Evolutionary conservation across 2,888 invertebrate species (phyloP).

Genomic region (Entomobrya multifasciata): DNA sequence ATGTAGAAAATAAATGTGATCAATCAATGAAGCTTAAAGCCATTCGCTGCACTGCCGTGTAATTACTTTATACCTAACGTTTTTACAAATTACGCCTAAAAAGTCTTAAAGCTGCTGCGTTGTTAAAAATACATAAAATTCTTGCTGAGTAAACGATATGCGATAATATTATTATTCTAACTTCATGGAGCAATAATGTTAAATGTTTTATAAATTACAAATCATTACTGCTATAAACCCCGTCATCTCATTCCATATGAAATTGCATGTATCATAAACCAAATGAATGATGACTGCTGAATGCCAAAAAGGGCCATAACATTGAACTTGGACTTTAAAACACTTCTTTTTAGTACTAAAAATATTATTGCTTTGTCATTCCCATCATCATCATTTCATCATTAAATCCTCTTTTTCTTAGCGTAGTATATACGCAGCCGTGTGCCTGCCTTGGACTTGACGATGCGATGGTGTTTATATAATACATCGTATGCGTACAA

Average conservation of each 20-base stretch:
- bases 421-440: neutral
- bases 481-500: too few relatives aligned
- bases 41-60: too few relatives aligned
- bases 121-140: too few relatives aligned
- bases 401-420: neutral
- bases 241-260: neutral
- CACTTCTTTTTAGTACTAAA: neutral
- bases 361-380: conserved; percentile 50
- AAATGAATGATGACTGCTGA: neutral
- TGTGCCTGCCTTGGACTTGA: conserved; percentile 9
- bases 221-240: neutral
- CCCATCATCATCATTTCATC: conserved; percentile 29
- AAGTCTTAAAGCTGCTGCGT: too few relatives aligned
- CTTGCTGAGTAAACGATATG: too few relatives aligned
- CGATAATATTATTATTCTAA: too few relatives aligned
- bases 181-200: too few relatives aligned
- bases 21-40: too few relatives aligned
- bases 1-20: too few relatives aligned
- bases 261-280: neutral
- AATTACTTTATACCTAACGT: too few relatives aligned
- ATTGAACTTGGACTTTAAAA: conserved; percentile 67
- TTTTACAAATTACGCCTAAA: too few relatives aligned
- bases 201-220: neutral
- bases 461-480: conserved; percentile 13
- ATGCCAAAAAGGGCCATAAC: conserved; percentile 34